Base-by-base conservation (phyloP, 23 tunicate genomes). In the Halocynthia aurantium region DNA sequence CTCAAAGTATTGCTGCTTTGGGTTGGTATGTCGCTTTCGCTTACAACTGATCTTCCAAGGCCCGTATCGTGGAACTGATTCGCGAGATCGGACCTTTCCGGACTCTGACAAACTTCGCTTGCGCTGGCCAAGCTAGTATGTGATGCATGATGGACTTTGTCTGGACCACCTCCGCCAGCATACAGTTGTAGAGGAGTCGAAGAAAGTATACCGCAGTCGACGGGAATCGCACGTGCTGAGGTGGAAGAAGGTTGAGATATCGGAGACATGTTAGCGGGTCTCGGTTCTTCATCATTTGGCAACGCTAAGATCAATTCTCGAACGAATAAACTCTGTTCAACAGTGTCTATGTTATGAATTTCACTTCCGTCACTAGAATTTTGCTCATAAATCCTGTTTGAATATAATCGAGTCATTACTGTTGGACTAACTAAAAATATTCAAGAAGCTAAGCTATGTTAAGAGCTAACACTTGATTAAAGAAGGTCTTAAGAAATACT, bases 281-380 rank as follows among this genome's bases (percentile, higher is more conserved):
- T 18, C n/a, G 53, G 13, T 10, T 70, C 71, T 11, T 80, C 52
- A 56, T 69, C 70, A 44, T 76, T 40, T 6, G 51, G 81, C 76
- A 88, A 52, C 7, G 86, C 69, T 18, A 82, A 72, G 56, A 88
- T 18, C 44, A 88, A 67, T 74, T 88, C 95, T 52, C 86, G 87
- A 31, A 83, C 95, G 55, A 88, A 88, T 22, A 65, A 67, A 57
- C 80, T 77, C 60, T 86, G 84, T 22, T 88, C 82, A 18, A 31
- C 20, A 50, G 71, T 82, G 50, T 88, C 95, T 22, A 66, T 74
- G 61, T 51, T 60, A 56, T 72, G 84, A 53, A 75, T 56, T 57
- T 88, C 84, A 12, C 62, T 22, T 49, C 86, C 87, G 0, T 62
- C 73, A 12, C 61, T 81, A 6, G 84, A 53, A 10, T 84, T 64